Conservation (phyloP, 2,888 invertebrate species). For the Protophormia terraenovae region DNA sequence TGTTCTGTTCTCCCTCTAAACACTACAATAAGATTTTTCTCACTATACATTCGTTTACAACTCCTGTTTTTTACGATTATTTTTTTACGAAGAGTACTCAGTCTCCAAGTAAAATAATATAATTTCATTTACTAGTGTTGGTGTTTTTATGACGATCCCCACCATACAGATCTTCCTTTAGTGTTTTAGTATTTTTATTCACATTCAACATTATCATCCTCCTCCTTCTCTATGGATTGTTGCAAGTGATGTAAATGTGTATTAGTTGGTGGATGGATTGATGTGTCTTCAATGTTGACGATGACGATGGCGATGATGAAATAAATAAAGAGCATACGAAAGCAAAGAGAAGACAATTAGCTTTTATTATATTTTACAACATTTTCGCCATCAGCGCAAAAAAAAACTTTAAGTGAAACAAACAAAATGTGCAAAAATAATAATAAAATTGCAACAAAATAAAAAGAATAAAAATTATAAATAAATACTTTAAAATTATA, state of each 20-base stretch:
- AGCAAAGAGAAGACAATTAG: slow-evolving; percentile 63
- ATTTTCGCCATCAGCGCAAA: slow-evolving; percentile 45
- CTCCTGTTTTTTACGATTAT: background rate
- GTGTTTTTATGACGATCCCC: background rate
- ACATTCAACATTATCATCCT: background rate
- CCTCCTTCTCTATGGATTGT: background rate
- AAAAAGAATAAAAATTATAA: background rate
- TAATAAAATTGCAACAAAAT: background rate
- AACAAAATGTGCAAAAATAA: background rate
- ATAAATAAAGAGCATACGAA: slow-evolving; percentile 43
- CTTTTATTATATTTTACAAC: slow-evolving; percentile 65
- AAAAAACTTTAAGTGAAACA: background rate
- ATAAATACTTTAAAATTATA: slow-evolving; percentile 51
- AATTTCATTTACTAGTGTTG: background rate
- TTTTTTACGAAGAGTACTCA: background rate
- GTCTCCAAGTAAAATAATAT: background rate
- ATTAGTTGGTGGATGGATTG: background rate
- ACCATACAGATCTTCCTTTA: background rate
- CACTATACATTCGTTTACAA: background rate
- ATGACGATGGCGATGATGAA: background rate
- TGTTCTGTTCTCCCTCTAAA: background rate
- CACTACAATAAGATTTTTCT: too few relatives aligned
- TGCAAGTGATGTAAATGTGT: background rate
- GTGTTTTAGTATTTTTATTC: background rate
- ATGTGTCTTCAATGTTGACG: background rate